Evolutionary conservation across 37 sponge, comb jelly and placozoan genomes (phyloP).

Genomic region (Dysidea cf. avara): DNA sequence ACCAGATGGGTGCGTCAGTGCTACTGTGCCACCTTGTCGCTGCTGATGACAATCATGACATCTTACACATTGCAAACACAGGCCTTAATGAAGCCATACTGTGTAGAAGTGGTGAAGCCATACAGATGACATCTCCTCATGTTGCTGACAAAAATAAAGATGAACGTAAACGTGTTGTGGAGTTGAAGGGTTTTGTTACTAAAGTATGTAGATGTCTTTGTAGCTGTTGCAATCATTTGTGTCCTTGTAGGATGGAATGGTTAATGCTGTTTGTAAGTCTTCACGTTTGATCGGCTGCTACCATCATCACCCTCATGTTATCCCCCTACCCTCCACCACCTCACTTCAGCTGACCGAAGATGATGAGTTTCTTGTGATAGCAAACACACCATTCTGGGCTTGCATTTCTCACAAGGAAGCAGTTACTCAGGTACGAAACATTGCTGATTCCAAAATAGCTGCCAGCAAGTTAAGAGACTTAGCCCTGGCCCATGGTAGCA

Average conservation of each 20-base stretch:
- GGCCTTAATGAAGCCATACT: constrained; percentile 80
- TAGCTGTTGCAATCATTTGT: neutral
- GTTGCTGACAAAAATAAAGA: constrained; percentile 42
- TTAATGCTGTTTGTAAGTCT: constrained; percentile 55
- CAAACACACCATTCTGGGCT: constrained; percentile 69
- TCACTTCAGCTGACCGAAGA: constrained; percentile 46
- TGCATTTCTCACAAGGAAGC: constrained; percentile 47
- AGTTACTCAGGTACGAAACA: constrained; percentile 10
- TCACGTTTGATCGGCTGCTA: constrained; percentile 71
- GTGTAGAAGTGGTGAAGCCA: constrained; percentile 51
- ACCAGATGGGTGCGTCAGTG: constrained; percentile 51
- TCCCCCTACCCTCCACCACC: constrained; percentile 68
- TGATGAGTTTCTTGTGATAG: constrained; percentile 76
- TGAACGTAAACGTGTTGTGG: constrained; percentile 58
- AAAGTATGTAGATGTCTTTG: constrained; percentile 40
- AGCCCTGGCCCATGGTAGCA: constrained; percentile 72
- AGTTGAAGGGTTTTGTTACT: constrained; percentile 67
- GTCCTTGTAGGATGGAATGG: constrained; percentile 47
- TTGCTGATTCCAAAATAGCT: constrained; percentile 40
- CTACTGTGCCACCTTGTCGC: constrained; percentile 63
- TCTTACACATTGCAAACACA: constrained; percentile 70
- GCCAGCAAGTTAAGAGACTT: constrained; percentile 73
- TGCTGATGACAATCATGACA: constrained; percentile 12
- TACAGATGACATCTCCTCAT: constrained; percentile 72
- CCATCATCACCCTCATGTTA: constrained; percentile 71